phyloP scores from a whole-genome alignment of 2,888 invertebrate genomes.

The Formica aserva region DNA sequence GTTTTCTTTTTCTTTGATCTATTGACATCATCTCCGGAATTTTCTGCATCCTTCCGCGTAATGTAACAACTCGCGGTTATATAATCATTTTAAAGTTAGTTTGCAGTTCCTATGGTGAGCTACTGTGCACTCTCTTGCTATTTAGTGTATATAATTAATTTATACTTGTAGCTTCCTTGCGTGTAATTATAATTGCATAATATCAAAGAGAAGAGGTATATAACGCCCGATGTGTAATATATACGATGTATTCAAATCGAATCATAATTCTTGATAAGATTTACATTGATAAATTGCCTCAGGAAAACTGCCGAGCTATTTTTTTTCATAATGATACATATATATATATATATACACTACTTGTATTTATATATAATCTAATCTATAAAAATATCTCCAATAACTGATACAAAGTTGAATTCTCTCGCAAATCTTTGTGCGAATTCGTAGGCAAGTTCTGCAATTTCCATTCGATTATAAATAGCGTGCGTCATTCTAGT shows the following conservation, averaged over 20 bases:
- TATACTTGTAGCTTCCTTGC: constrained; percentile 65
- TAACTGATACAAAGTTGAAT: not conserved
- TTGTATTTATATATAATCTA: not conserved
- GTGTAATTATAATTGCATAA: constrained; percentile 62
- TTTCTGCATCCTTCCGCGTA: constrained; percentile 63
- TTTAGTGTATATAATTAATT: constrained; percentile 79
- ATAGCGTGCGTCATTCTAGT: constrained; percentile 18
- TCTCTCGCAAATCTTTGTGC: not conserved
- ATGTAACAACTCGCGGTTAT: constrained; percentile 79
- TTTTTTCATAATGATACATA: not conserved
- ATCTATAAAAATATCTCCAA: not conserved
- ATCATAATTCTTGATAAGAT: constrained; percentile 37
- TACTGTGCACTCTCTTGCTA: constrained; percentile 57
- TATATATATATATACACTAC: not conserved
- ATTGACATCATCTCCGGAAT: constrained; percentile 24
- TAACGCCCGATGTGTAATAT: not conserved
- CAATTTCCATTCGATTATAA: not conserved
- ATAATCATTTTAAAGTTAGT: constrained; percentile 80
- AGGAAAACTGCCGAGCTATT: not conserved
- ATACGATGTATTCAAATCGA: constrained; percentile 8
- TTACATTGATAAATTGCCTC: not conserved
- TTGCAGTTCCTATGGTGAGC: constrained; percentile 64
- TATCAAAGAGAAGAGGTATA: constrained; percentile 52
- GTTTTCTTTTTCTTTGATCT: not conserved
- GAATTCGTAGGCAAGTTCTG: not conserved